Percentiles rank a stretch among this genome's conserved stretches.
Evolutionary conservation across 2,113 vertebrate species (phyloP).

Genomic region (Catagonus wagneri): DNA sequence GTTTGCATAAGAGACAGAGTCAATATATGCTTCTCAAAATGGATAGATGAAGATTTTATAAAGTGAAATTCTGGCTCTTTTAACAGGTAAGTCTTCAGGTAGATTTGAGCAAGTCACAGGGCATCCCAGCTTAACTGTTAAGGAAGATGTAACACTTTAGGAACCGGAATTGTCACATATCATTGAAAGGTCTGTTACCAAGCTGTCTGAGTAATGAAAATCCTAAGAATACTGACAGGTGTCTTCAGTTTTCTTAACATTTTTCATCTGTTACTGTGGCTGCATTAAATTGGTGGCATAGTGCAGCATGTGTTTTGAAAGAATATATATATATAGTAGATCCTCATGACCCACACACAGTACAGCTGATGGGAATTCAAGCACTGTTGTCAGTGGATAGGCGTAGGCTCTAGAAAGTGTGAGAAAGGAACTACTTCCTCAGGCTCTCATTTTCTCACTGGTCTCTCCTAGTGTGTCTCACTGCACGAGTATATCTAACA

Average conservation of each 20-base stretch:
- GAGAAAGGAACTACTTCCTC: not conserved
- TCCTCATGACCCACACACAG: not conserved
- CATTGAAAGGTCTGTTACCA: not conserved
- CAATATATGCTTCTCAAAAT: not conserved
- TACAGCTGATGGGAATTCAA: not conserved
- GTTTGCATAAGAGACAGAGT: not conserved
- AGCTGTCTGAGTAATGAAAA: not conserved
- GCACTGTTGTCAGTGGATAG: not conserved
- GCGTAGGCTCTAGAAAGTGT: not conserved
- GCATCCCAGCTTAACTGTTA: not conserved
- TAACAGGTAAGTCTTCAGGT: not conserved
- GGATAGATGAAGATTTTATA: not conserved
- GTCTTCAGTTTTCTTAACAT: not conserved
- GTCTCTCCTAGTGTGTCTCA: not conserved
- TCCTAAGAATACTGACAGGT: not conserved
- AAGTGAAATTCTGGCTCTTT: slow-evolving; percentile 3
- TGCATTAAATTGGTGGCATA: not conserved
- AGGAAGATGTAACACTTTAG: not conserved
- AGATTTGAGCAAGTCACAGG: not conserved
- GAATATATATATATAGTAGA: not conserved
- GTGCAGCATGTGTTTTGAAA: not conserved
- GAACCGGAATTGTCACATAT: not conserved
- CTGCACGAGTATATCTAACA: not conserved
- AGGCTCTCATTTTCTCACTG: not conserved
- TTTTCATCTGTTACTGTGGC: not conserved